Base-by-base conservation (phyloP, 2,888 invertebrate species). In the Empis livida region DNA sequence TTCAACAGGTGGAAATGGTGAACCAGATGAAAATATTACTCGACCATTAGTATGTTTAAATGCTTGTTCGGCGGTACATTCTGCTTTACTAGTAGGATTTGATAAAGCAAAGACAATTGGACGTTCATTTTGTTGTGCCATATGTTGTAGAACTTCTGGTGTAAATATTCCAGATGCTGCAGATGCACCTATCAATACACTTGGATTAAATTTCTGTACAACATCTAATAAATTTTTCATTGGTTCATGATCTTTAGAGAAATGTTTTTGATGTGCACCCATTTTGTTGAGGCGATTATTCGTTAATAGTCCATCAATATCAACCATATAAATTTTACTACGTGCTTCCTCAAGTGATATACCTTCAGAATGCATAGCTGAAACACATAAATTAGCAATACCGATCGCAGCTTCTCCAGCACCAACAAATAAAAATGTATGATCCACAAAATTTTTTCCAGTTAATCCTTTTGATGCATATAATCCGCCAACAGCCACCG, bases 51-150 rank as follows among this genome's bases (percentile, higher is more conserved):
- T 95, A 58, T 84, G 63, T n/a, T 77, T 78, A 64, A 92, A 99
- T 0, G 97, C 97, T 57, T 86, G 83, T 60, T 95, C 88, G 3
- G 99, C 96, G 1, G 97, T 97, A 65, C 99, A 99, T 71, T 99
- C 99, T 1, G 99, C 94, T 74, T 91, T 92, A 68, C 82, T 84
- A 1, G 99, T 99, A 6, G 99, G 99, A 73, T 99, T 99, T 56
- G 96, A 96, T 39, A 99, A 76, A 10, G 99, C 97, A 65, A 99
- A 97, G 54, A 99, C 84, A 55, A 99, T 79, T 0, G 99, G 99
- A 45, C 85, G 76, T 5, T 92, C 83, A 56, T 92, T 91, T 63
- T 84, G 83, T 48, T 73, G 67, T 0, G 82, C 90, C 96, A 99
- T 95, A 56, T 82, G 80, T 59, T 79, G 72, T 45, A 99, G 70